phyloP scores from a whole-genome alignment of 2,888 invertebrate species.

The Troides oblongomaculatus region DNA sequence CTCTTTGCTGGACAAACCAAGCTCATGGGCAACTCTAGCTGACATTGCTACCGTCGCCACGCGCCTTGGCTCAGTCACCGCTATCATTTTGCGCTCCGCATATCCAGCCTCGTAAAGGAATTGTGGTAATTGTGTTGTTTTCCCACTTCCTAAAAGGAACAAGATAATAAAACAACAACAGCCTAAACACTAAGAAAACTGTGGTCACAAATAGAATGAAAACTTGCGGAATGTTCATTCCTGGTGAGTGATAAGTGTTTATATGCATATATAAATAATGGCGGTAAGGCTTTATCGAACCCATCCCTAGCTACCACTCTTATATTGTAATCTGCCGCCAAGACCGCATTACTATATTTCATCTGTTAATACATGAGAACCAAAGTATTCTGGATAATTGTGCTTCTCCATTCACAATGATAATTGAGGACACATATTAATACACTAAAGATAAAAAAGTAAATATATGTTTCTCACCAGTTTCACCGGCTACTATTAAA shows the following conservation, averaged over 20 bases:
- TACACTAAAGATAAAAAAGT: neutral
- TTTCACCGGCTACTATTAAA: constrained; percentile 94
- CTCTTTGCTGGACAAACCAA: constrained; percentile 86
- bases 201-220: neutral
- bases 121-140: constrained; percentile 99
- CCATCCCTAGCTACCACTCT: too few species aligned
- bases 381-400: too few species aligned
- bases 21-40: constrained; percentile 92
- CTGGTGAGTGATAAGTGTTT: too few species aligned
- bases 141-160: constrained; percentile 85
- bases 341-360: too few species aligned
- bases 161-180: neutral
- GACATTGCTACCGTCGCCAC: constrained; percentile 99
- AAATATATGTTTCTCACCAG: constrained; percentile 82
- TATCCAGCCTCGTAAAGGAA: constrained; percentile 99
- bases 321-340: too few species aligned
- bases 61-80: constrained; percentile 97
- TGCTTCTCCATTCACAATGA: too few species aligned
- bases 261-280: too few species aligned
- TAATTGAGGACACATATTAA: neutral
- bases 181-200: neutral
- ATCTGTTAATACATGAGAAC: too few species aligned
- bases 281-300: too few species aligned
- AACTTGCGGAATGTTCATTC: neutral
- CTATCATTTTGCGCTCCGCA: constrained; percentile 89